Base-by-base conservation (phyloP, 2,797 vertebrate genomes). In the Xiphophorus birchmanni region DNA sequence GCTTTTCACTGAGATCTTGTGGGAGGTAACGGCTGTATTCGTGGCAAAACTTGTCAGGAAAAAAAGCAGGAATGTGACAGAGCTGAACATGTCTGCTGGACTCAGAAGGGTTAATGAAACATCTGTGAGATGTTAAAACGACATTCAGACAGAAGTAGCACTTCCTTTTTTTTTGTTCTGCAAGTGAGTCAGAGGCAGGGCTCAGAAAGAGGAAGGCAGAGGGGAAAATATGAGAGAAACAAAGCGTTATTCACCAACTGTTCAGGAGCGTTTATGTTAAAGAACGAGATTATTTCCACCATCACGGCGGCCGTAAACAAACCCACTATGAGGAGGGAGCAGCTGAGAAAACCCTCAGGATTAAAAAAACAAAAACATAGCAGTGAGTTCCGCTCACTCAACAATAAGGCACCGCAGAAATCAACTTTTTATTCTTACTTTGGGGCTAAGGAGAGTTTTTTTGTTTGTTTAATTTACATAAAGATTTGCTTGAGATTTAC, bases 101-200 rank as follows among this genome's bases (percentile, higher is more conserved):
- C 42, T 71, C 10, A 2, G 21, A n/a, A 56, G 54, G 26, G 18
- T 40, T 23, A 12, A 37, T 65, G 32, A 65, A 67, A 67, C 18
- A 26, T 37, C 32, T 42, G 37, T 2, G 63, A 40, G 23, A 71
- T 13, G 37, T 69, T n/a, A 8, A 71, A 45, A 13, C 12, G 42
- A n/a, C 40, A 17, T n/a, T 45, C 13, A 29, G 42, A 72, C 40
- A 72, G 69, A 72, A 72, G 13, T 45, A 8, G 23, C 26, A 45
- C 69, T 72, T 72, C 69, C 69, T 29, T 29, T 29, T 45, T 69
- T 69, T 37, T 67, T 67, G 67, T 71, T 72, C 69, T 29, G 67
- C 12, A n/a, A 44, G 5, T 45, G 42, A 72, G 42, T 72, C 69
- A 44, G 37, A 44, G 40, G 40, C 67, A 44, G 23, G 26, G 67